Conservation (phyloP, 2,888 invertebrate genomes). For the Habrosyne pyritoides region DNA sequence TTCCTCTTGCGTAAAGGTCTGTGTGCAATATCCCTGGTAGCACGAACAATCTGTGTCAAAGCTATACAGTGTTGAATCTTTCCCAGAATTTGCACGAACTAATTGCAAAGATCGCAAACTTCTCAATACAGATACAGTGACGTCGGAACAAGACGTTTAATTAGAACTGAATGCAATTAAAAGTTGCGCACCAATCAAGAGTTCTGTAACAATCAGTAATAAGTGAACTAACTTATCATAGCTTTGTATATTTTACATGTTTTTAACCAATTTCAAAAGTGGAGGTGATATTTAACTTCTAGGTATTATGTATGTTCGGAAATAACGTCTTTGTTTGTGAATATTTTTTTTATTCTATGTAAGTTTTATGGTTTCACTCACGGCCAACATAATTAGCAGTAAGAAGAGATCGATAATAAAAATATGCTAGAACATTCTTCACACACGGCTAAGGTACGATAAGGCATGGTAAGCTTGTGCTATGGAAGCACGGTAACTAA, state of each 20-base stretch:
- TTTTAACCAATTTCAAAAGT: background rate
- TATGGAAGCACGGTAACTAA: too few species aligned
- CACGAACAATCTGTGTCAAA: background rate
- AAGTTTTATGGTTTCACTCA: too few species aligned
- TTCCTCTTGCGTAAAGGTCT: background rate
- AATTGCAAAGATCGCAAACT: background rate
- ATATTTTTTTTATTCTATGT: too few species aligned
- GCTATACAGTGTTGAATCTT: background rate
- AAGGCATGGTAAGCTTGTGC: too few species aligned
- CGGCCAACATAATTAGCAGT: too few species aligned
- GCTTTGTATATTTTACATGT: background rate
- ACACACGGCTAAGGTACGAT: too few species aligned
- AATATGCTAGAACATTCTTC: too few species aligned
- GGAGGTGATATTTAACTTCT: too few species aligned
- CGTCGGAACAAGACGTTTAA: background rate
- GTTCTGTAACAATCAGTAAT: background rate
- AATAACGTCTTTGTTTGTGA: too few species aligned
- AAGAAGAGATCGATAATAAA: too few species aligned
- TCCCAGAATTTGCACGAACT: background rate
- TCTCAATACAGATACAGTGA: background rate
- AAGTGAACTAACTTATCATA: background rate
- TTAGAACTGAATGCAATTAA: constrained; percentile 1
- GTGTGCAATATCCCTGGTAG: background rate
- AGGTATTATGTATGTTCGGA: too few species aligned
- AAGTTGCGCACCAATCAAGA: background rate